Percentiles rank a stretch among this genome's conserved stretches.
Evolutionary conservation across 2,113 vertebrate genomes (phyloP).

Genomic region (Petromus typicus): DNA sequence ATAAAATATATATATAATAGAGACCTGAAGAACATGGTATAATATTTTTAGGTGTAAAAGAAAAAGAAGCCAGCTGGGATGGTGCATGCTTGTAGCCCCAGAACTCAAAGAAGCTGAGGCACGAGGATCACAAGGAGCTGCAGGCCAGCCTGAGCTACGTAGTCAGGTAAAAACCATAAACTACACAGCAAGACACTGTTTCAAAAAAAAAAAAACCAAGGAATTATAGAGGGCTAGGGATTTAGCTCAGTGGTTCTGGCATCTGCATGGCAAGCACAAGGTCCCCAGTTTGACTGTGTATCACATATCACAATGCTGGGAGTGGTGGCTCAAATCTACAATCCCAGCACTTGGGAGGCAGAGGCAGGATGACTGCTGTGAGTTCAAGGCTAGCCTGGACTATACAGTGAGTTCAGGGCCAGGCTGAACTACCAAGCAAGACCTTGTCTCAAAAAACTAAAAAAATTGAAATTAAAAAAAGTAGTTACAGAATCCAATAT

Average conservation of each 20-base stretch:
- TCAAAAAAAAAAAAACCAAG: no score
- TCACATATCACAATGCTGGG: not conserved
- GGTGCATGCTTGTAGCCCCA: no score
- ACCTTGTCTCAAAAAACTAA: not conserved
- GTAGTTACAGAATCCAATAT: not conserved
- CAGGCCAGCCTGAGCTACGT: no score
- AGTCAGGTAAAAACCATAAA: no score
- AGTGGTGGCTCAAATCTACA: not conserved
- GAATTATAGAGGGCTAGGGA: no score
- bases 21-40: not conserved
- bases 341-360: not conserved
- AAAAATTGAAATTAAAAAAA: not conserved
- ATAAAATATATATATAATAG: not conserved
- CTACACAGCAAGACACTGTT: no score
- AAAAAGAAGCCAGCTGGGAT: no score
- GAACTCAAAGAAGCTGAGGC: no score
- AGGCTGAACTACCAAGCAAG: not conserved
- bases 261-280: no score
- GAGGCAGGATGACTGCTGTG: not conserved
- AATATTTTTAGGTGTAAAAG: not conserved
- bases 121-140: no score
- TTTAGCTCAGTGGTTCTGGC: no score
- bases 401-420: not conserved
- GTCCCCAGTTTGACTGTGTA: not conserved
- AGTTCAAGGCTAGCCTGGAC: not conserved